A percentile compares a stretch with the other conserved stretches of the same genome.
Evolutionary conservation across 2,888 invertebrate species (phyloP).

Genomic region (Cacoxenus indagator): DNA sequence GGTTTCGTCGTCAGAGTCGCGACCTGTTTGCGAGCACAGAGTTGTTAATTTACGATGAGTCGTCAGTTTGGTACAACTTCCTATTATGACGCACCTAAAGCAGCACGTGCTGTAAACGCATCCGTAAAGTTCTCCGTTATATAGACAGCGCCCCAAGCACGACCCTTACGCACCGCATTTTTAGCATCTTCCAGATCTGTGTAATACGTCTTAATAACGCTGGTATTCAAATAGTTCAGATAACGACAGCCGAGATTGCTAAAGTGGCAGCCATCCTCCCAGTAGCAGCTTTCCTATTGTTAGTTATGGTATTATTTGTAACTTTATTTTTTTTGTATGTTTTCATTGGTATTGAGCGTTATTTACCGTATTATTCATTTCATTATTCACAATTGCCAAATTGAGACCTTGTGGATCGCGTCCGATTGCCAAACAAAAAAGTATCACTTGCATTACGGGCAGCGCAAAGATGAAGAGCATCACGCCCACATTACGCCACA

Average conservation of each 20-base stretch:
- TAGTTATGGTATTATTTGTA: no score
- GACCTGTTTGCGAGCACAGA: slow-evolving; percentile 71
- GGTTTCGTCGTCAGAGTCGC: slow-evolving; percentile 88
- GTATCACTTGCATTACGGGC: slow-evolving; percentile 94
- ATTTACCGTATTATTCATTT: slow-evolving; percentile 72
- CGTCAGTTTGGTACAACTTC: no score
- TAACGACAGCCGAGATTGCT: slow-evolving; percentile 84
- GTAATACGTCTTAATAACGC: slow-evolving; percentile 81
- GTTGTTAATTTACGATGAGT: neutral
- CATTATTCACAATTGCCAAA: slow-evolving; percentile 83
- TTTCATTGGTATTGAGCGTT: neutral
- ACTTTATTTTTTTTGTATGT: neutral
- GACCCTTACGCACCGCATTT: slow-evolving; percentile 80
- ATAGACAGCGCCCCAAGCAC: slow-evolving; percentile 90
- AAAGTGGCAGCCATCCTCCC: slow-evolving; percentile 77
- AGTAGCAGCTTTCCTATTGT: slow-evolving; percentile 61
- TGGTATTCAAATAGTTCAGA: slow-evolving; percentile 81
- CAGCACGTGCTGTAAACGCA: slow-evolving; percentile 85
- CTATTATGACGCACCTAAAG: slow-evolving; percentile 74
- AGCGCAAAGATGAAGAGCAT: slow-evolving; percentile 94
- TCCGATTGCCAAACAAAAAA: slow-evolving; percentile 93
- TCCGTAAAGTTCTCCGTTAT: slow-evolving; percentile 93
- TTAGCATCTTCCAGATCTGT: slow-evolving; percentile 77
- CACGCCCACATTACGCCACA: slow-evolving; percentile 94
- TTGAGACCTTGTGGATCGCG: slow-evolving; percentile 86